Percentiles rank a stretch among this genome's conserved stretches.
Conservation (phyloP, 2,797 vertebrate genomes). For the Aselliscus stoliczkanus region DNA sequence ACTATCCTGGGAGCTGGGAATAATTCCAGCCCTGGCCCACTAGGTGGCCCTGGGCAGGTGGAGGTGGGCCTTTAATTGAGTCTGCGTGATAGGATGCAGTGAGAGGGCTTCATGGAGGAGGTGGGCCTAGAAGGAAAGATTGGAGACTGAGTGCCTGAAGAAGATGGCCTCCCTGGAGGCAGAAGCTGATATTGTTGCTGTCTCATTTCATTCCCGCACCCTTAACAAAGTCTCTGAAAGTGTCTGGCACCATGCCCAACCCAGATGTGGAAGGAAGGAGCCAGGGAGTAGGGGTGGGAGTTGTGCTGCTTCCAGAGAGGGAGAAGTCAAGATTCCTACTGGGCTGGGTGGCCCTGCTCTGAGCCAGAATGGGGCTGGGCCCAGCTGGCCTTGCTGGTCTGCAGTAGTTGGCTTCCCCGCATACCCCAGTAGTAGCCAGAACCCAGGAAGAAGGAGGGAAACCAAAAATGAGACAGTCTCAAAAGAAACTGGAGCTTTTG, state of each 20-base stretch:
- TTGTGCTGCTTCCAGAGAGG: background rate
- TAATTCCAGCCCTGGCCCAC: background rate
- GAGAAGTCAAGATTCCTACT: background rate
- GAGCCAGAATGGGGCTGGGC: background rate
- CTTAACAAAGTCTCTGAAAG: slow-evolving; percentile 37
- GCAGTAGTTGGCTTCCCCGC: background rate
- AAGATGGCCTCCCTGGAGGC: background rate
- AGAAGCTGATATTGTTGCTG: background rate
- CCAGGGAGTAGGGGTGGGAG: background rate
- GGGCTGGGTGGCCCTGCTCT: background rate
- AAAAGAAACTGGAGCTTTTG: background rate
- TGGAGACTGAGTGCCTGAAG: background rate
- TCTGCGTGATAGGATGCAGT: background rate
- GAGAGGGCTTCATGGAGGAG: slow-evolving; percentile 44
- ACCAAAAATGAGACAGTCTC: background rate
- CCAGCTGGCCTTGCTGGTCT: background rate
- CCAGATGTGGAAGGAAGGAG: slow-evolving; percentile 66
- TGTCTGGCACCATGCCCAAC: slow-evolving; percentile 34
- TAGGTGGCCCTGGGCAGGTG: too few relatives aligned
- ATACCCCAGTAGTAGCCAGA: background rate
- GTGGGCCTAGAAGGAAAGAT: background rate
- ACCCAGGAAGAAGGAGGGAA: background rate
- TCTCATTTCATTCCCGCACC: slow-evolving; percentile 39
- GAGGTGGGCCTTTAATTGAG: background rate
- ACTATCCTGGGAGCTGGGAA: background rate